Evolutionary conservation across 1,140 invertebrate genomes (phyloP).

Genomic region (Leptonema lineaticorne): DNA sequence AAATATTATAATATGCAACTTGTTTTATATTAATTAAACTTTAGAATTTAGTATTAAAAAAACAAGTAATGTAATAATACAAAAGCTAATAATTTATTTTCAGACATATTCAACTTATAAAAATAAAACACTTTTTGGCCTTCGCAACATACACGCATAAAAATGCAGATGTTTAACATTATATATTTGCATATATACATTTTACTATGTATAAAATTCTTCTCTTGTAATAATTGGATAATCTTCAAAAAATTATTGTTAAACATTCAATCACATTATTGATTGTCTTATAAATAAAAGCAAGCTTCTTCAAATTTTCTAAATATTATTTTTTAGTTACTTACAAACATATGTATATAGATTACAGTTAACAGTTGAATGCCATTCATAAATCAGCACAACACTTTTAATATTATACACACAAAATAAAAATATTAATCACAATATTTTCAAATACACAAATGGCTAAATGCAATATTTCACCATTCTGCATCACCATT

Average conservation of each 20-base stretch:
- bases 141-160: not conserved
- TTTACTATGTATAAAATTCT: too few species aligned
- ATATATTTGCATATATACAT: too few species aligned
- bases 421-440: not conserved
- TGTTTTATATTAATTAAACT: too few species aligned
- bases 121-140: not conserved
- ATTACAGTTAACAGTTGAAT: not conserved
- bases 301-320: not conserved
- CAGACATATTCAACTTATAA: not conserved
- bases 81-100: too few species aligned
- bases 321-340: not conserved
- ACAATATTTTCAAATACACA: slow-evolving; percentile 16
- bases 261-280: not conserved
- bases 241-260: not conserved
- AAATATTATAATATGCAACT: too few species aligned
- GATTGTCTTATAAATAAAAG: not conserved
- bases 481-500: slow-evolving; percentile 99
- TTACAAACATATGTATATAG: not conserved
- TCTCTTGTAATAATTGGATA: too few species aligned
- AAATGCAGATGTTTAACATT: not conserved
- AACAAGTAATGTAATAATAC: too few species aligned
- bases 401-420: not conserved
- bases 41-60: too few species aligned
- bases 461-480: slow-evolving; percentile 22
- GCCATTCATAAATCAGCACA: not conserved